A percentile compares a stretch with the other conserved stretches of the same genome.
Conservation (phyloP, 1,140 invertebrate genomes). For the Tetraneura akinire region DNA sequence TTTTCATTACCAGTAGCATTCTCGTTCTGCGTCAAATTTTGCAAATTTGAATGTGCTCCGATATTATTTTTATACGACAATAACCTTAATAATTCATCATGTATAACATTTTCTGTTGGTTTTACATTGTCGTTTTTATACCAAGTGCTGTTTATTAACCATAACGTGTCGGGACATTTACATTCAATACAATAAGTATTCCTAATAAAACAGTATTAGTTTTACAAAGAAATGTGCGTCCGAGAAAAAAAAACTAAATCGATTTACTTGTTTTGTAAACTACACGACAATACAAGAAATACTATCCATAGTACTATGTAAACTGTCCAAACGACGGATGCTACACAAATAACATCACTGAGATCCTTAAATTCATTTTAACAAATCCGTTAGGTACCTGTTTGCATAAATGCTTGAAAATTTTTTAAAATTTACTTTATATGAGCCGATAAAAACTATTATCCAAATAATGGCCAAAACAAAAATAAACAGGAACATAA, state of each 20-base stretch:
- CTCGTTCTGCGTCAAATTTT: not conserved
- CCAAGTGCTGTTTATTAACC: not conserved
- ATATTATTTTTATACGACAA: not conserved
- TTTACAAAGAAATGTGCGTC: too few species aligned
- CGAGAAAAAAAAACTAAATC: not conserved
- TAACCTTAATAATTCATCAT: too few species aligned
- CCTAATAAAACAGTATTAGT: not conserved
- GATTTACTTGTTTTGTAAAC: not conserved
- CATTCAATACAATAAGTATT: not conserved
- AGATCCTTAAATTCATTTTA: not conserved
- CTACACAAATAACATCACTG: not conserved
- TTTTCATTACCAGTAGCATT: not conserved
- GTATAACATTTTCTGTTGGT: too few species aligned
- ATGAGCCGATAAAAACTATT: not conserved
- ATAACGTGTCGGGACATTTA: not conserved
- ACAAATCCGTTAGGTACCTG: not conserved
- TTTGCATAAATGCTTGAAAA: not conserved
- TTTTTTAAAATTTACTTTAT: not conserved
- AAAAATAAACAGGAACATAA: not conserved
- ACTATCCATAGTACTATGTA: not conserved
- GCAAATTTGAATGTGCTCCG: too few species aligned
- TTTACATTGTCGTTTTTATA: not conserved
- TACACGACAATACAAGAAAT: not conserved
- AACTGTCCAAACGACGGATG: not conserved
- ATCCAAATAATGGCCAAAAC: not conserved